Base-by-base conservation (phyloP, 2,797 vertebrate species). In the Micrastur ruficollis region DNA sequence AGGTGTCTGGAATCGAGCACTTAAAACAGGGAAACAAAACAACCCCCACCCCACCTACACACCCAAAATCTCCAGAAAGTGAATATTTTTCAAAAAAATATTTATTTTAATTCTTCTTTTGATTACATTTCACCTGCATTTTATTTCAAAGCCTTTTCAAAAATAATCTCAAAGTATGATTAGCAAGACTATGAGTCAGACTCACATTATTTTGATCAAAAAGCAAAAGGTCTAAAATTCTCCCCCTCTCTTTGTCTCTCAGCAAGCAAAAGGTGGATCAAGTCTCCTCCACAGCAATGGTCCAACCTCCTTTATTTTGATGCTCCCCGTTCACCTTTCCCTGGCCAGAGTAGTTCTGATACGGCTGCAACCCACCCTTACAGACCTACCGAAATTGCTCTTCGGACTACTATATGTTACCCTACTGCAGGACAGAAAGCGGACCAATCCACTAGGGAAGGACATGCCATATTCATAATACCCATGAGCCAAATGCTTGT, bases 31-130 rank as follows among this genome's bases (percentile, higher is more conserved):
- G 38, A 70, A 67, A 23, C 2, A 68, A 61, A 80, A 44, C 14
- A 65, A 18, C 1, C 2, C 6, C 1, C 6, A 18, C 9, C 2
- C 19, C 0, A 0, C 20, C 16, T 8, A 67, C 44, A 61, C 2
- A 25, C 4, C 1, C 12, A 23, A 78, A 76, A 74, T 9, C 36
- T 58, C 25, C 29, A 74, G 11, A 25, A 88, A 74, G 8, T 14
- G 5, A 81, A 47, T 13, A 22, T 3, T 73, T 72, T 25, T 27
- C 42, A 59, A 82, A 73, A 73, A 72, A 9, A 6, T 7, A 36
- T 90, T 78, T 72, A 3, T 87, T 95, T 52, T 17, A 31, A 55
- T 59, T 71, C 53, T 61, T 21, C 23, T 3, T 90, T 72, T 68
- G 18, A 53, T 65, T 74, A 21, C 8, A 40, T 88, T 86, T 81